Evolutionary conservation across 2,797 vertebrate genomes (phyloP), one percentile per base, ranked within the genome.

Genomic region (Syndactyla subalaris): DNA sequence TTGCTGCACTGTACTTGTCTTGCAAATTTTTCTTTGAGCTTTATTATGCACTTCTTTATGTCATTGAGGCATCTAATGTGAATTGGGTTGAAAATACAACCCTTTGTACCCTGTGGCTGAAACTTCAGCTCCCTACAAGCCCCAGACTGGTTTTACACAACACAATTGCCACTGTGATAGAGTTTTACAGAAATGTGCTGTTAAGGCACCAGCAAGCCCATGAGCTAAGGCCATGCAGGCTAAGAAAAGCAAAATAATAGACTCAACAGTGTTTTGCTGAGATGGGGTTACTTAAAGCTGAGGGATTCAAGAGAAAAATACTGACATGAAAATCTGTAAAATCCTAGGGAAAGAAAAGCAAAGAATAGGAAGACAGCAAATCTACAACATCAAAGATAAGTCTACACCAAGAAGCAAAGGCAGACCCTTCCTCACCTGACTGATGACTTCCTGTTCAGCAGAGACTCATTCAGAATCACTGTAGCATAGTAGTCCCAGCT

Each of bases 291-390:
- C 54, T n/a, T 61, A 90, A 61, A 93, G 77, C 73, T 88, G 34
- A 76, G 46, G 39, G 58, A 81, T 73, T 93, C 67, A 84, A 75
- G n/a, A 78, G 27, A 22, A 88, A 76, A 90, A 81, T 16, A 54
- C 38, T 45, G 49, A 49, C 20, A 45, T 29, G 32, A 87, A 78
- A 94, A 86, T 26, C 51, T 54, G 14, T 55, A 61, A 95, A 89
- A 77, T 83, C 61, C 34, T 30, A 27, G 27, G 39, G 24, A 82
- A 57, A 72, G 70, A 72, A 88, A 36, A 72, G 32, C 21, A 66
- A 82, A 78, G 38, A 81, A 26, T 8, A 65, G 45, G 66, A 88
- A 84, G 58, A 48, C 7, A 58, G 51, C 21, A 86, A 81, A 71
- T 57, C 19, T 45, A 16, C 34, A 59, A n/a, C 17, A 68, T 51